Evolutionary conservation across 2,797 vertebrate genomes (phyloP), one percentile per base, ranked within the genome.

Genomic region (Siniperca scherzeri): DNA sequence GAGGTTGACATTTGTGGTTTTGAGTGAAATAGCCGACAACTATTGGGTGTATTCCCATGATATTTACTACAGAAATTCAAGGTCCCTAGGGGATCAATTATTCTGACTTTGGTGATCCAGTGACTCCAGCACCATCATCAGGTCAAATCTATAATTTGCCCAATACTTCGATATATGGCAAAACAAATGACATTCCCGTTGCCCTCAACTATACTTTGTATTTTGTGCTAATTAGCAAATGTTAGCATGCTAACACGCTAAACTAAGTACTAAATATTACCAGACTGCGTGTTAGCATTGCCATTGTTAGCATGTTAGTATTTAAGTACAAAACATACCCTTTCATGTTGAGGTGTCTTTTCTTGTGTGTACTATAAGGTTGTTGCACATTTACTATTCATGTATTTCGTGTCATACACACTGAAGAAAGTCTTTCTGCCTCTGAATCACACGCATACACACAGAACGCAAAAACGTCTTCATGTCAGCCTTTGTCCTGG

Each of bases 401-500:
- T 78, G 27, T 22, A 55, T 64, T 80, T 73, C 2, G 8, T 27
- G 27, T 65, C 22, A 61, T 33, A 27, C 44, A 25, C 16, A 40
- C 27, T 21, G 10, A 36, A 70, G 14, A 50, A 42, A 77, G 71
- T 36, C 53, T 66, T 64, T 56, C 33, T 53, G 21, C 13, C 14
- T 11, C 22, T 38, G 53, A 46, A 14, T 48, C 62, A 42, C 16
- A 27, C 1, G 8, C 16, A 16, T 16, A 44, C 52, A 52, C 46
- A 21, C 19, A 78, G 55, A 84, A 85, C 69, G 38, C 53, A 80
- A 81, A n/a, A 85, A 70, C 6, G 16, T 66, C 70, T 86, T 70
- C 78, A 82, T 44, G 52, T 70, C 42, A 21, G 62, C 61, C 46
- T 65, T 80, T 85, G 36, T 75, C 59, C 64, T 74, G 52, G 59